phyloP scores from a whole-genome alignment of 2,113 vertebrate genomes.

The Peucedramus taeniatus region DNA sequence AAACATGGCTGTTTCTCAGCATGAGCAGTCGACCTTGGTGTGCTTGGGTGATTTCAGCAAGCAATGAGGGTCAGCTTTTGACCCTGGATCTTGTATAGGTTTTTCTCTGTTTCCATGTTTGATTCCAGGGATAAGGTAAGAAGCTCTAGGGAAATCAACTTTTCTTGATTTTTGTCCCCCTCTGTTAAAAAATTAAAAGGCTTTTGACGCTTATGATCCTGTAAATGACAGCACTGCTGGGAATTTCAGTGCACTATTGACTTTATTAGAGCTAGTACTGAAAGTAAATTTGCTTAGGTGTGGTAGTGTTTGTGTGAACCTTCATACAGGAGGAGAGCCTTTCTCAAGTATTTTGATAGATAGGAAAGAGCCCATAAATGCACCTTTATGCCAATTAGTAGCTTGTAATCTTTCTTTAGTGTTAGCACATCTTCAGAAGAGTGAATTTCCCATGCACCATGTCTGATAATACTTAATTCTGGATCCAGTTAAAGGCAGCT shows the following conservation, averaged over 20 bases:
- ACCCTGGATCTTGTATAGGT: background rate
- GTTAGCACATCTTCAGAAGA: background rate
- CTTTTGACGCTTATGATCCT: background rate
- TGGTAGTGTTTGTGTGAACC: background rate
- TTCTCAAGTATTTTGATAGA: background rate
- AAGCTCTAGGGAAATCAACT: background rate
- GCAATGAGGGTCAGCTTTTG: background rate
- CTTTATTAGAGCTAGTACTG: background rate
- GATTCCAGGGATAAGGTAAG: background rate
- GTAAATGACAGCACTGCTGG: background rate
- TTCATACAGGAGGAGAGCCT: background rate
- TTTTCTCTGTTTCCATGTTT: background rate
- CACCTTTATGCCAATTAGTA: background rate
- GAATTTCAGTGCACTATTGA: background rate
- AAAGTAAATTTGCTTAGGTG: background rate
- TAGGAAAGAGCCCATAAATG: background rate
- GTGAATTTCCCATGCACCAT: rapidly evolving
- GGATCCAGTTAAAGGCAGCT: background rate
- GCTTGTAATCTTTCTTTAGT: background rate
- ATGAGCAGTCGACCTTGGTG: background rate
- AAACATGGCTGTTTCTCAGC: background rate
- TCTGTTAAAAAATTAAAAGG: background rate
- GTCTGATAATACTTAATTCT: background rate
- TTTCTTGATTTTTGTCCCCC: background rate
- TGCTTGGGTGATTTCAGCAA: background rate